These are phyloP conservation scores for Ceyx erithaca DNA, from an alignment of 2,797 vertebrate species.

Conservation along the genomic window DNA sequence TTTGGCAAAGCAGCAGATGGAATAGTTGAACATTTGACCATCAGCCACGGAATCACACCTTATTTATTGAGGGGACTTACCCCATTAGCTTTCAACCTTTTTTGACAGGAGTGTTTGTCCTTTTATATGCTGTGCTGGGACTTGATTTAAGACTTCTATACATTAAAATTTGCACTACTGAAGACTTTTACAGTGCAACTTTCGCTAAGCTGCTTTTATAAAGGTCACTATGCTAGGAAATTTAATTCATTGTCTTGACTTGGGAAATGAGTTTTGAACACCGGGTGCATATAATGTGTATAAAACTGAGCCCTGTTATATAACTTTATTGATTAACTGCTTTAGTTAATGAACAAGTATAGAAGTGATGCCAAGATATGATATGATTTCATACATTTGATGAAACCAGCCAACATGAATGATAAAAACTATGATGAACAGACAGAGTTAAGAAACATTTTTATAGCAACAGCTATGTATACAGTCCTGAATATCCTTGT, in stretches of 20 bases:
- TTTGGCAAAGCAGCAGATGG: neutral
- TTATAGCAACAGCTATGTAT: neutral
- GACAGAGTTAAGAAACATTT: neutral
- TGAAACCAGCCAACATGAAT: neutral
- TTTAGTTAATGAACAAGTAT: neutral
- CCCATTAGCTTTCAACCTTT: neutral
- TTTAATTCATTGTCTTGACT: neutral
- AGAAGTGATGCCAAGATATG: neutral
- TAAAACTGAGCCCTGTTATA: neutral
- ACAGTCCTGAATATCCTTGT: neutral
- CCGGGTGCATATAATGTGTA: neutral
- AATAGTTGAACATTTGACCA: slow-evolving; percentile 44
- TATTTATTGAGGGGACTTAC: slow-evolving; percentile 21
- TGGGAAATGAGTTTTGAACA: slow-evolving; percentile 21
- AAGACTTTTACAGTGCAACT: neutral
- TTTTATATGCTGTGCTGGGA: neutral
- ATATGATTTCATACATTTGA: neutral
- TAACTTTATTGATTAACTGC: neutral
- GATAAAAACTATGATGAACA: neutral
- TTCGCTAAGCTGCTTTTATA: neutral
- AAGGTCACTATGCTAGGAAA: neutral
- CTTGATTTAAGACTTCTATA: neutral
- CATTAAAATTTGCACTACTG: neutral
- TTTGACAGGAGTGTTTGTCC: neutral
- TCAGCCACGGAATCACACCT: neutral